Evolutionary conservation across 2,113 vertebrate species (phyloP).

Genomic region (Marcusenius ussheri): DNA sequence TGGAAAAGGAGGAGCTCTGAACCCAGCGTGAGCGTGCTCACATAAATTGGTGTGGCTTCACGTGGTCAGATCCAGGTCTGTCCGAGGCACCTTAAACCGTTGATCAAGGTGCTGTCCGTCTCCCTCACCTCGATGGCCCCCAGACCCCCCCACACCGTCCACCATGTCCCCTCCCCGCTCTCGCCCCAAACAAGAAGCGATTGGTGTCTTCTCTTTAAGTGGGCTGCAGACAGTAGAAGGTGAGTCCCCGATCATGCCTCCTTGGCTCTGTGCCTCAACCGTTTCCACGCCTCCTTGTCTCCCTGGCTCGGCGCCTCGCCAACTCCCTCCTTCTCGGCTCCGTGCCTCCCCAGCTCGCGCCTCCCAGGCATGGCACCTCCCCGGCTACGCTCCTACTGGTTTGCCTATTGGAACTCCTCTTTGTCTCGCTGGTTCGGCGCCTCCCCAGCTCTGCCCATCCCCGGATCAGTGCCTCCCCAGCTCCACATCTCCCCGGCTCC

Average conservation of each 20-base stretch:
- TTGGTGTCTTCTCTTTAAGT: not conserved
- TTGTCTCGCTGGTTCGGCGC: no score
- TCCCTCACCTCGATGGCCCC: not conserved
- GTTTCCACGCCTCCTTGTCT: not conserved
- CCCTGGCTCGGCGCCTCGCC: no score
- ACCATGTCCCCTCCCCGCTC: not conserved
- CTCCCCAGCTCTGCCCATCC: no score
- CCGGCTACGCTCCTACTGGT: no score
- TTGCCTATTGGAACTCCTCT: no score
- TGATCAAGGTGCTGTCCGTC: not conserved
- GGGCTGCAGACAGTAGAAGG: not conserved
- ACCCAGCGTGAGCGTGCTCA: not conserved
- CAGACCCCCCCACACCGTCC: not conserved
- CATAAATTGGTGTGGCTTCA: not conserved
- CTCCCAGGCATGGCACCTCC: no score
- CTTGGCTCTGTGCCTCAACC: not conserved
- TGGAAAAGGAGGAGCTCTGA: not conserved
- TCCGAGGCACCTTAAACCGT: not conserved
- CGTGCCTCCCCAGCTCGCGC: no score
- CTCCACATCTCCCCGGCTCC: not conserved
- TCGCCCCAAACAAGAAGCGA: not conserved
- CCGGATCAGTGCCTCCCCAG: not conserved
- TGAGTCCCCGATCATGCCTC: not conserved
- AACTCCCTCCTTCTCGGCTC: no score
- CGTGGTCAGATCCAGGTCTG: not conserved